Evolutionary conservation across 2,797 vertebrate genomes (phyloP), one percentile per base, ranked within the genome.

Genomic region (Tenualosa thibaudeaui): DNA sequence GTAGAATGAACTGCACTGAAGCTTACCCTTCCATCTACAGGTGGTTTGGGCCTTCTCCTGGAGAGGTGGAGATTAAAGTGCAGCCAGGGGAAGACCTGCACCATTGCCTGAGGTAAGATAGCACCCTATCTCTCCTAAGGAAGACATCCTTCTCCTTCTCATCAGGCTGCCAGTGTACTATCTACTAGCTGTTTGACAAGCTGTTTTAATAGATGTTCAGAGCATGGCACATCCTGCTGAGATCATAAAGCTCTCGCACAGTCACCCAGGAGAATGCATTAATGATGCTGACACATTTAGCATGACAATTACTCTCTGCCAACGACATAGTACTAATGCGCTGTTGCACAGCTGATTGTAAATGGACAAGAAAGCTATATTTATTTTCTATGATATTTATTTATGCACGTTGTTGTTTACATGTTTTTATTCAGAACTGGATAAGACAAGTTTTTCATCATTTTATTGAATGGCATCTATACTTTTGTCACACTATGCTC

Each of bases 21-120:
- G 40, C 40, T 78, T 46, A 5, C 7, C 43, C 71, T 22, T n/a
- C 40, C 40, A 46, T 53, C 50, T 8, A 31, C 62, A 40, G 50
- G 60, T 62, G 81, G 84, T 71, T 22, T 15, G 62, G 22, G 43
- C 26, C 53, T 51, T 75, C 5, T 7, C 37, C 51, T 40, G 43
- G 54, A 68, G 81, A 83, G 24, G 65, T 50, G 81, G 71, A 46
- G 71, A 78, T 78, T 78, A 78, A 78, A 78, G 71, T 46, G 71
- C 71, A 78, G 71, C 71, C 4, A 40, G 40, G 65, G 71, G 71
- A 43, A 43, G 71, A 78, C 71, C 5, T 78, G 43, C 71, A 46
- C 71, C 40, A 37, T 26, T 46, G 71, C 71, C 58, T 40, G 37
- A 78, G 71, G 71, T 78, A 78, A 78, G 71, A 78, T 40, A 78